Base-by-base conservation (phyloP, 1,140 invertebrate genomes). In the Trachymyrmex septentrionalis region DNA sequence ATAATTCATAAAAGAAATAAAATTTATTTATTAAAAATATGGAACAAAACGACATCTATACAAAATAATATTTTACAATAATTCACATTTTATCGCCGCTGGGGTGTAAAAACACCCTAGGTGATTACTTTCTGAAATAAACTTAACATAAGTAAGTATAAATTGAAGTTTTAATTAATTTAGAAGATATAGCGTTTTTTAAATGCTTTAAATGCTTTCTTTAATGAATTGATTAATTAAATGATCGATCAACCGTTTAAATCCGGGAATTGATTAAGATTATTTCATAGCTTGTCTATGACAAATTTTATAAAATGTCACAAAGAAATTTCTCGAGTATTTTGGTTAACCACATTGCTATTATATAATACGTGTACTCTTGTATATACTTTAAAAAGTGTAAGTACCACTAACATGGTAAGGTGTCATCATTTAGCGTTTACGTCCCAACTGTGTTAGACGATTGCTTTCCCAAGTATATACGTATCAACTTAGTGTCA, bases 341-440 rank as follows among this genome's bases (percentile, higher is more conserved):
- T 24, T 72, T 16, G 19, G 21, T 73, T 59, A 48, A 24, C 24
- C 38, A 82, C 44, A 59, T 44, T 16, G 16, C 38, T 24, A 53
- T 24, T 2, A 27, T 27, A 27, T 27, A 27, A 2, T 30, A n/a
- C n/a, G 16, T 21, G 19, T 48, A 48, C 9, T 59, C 24, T 27
- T 27, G 30, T 44, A 59, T n/a, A n/a, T 38, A 50, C 12, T 53
- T 44, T 44, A n/a, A 21, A 21, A 72, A 53, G 67, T 30, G 53
- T 59, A 72, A 34, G 16, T 57, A 27, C 63, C 53, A 57, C n/a
- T 24, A 82, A 44, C 19, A 72, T 72, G 34, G 30, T 75, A 48
- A 16, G 88, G 88, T 89, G 92, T 92, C 92, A 93, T 92, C 92
- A 88, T 93, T 93, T 91, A 90, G 86, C 84, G 92, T 92, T 91